Percentiles rank a stretch among this genome's conserved stretches.
Evolutionary conservation across 2,113 vertebrate genomes (phyloP).

Genomic region (Corythoichthys haematopterus): DNA sequence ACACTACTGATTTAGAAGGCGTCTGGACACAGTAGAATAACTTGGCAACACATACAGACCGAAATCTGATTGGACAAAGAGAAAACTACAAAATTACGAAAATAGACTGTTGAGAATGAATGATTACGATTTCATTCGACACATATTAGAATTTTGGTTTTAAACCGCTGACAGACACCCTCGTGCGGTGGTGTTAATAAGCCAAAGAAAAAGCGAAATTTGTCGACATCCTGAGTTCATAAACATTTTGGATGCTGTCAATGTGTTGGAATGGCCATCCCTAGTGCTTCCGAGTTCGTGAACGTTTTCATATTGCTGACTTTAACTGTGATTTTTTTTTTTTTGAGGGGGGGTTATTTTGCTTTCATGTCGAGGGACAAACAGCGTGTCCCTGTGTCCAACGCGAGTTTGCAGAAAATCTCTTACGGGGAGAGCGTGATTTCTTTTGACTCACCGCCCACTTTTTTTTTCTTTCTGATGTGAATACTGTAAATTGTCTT

Average conservation of each 20-base stretch:
- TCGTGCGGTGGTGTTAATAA: too few relatives aligned
- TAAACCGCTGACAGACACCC: not conserved
- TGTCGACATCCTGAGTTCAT: not conserved
- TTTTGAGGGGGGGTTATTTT: constrained; percentile 31
- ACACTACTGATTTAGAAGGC: not conserved
- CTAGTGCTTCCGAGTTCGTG: not conserved
- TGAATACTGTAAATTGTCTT: constrained; percentile 78
- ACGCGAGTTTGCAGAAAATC: constrained; percentile 64
- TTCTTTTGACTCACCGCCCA: constrained; percentile 5
- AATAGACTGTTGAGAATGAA: not conserved
- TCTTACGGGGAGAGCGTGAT: constrained; percentile 51
- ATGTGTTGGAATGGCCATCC: not conserved
- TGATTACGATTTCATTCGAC: not conserved
- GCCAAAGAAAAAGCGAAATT: not conserved
- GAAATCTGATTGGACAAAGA: not conserved
- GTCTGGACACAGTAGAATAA: not conserved
- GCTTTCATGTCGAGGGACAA: constrained; percentile 40
- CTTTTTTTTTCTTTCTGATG: constrained; percentile 54
- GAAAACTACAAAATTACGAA: not conserved
- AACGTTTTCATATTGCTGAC: constrained; percentile 37
- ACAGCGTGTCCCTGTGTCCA: constrained; percentile 59
- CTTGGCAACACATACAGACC: not conserved
- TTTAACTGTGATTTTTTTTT: constrained; percentile 69
- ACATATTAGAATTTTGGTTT: not conserved
- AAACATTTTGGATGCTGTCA: not conserved